Evolutionary conservation across 2,888 invertebrate species (phyloP), one percentile per base, ranked within the genome.

Genomic region (Crepidodera aurea): DNA sequence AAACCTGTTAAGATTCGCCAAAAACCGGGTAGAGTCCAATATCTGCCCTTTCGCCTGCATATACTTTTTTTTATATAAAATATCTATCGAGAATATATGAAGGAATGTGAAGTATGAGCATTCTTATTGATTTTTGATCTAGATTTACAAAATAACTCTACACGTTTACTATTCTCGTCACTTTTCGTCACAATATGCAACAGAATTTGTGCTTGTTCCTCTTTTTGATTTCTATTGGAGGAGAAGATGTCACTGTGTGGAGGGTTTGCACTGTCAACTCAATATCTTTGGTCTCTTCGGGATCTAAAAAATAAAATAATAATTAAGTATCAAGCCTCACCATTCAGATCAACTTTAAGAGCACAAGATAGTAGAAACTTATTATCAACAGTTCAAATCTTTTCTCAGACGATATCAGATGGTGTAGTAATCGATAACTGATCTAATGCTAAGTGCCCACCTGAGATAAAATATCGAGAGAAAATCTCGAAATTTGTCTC

Each of bases 181-280:
- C 37, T 60, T 57, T 63, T 54, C 74, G 82, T 82, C 82, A 82
- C 81, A 82, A 81, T 70, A 82, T 72, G 72, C 79, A 79, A 73
- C 82, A 82, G 42, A 81, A 69, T 70, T 80, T 82, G 64, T 79
- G 79, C 72, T 78, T 79, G 67, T 73, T 73, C 71, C 79, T 73
- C 67, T 81, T 81, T 62, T 73, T 74, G 59, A 67, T 62, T 66
- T 73, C 83, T 77, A 73, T 87, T 84, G 48, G 86, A 77, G 80
- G 91, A 19, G 72, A 60, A 7, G 68, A 64, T n/a, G 70, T 65
- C n/a, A 74, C 71, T 42, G 79, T 73, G 78, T 93, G 93, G 32
- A 94, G 82, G 0, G 93, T 94, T 18, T 91, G 91, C n/a, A 94
- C 91, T 0, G 93, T 93, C 69, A 94, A 86, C 78, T 94, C 93